Conservation (phyloP, 1,140 invertebrate species). For the Cydia amplana region DNA sequence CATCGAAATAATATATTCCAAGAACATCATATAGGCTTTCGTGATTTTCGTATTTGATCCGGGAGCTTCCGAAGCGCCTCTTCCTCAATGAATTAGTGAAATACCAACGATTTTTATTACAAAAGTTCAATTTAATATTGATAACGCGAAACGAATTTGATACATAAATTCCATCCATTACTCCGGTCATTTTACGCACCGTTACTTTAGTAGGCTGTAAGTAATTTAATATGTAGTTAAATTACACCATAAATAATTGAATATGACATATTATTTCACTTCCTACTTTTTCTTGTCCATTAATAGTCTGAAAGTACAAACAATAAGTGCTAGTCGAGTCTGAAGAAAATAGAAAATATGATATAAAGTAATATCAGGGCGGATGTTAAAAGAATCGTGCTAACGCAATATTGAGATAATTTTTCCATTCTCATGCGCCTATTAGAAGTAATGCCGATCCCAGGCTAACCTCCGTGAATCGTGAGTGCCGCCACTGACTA, state of each 20-base stretch:
- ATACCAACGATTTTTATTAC: not conserved
- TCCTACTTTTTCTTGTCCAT: not conserved
- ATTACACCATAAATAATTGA: too few relatives aligned
- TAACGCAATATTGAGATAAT: constrained; percentile 25
- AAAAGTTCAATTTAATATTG: not conserved
- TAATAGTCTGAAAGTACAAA: not conserved
- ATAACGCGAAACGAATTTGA: not conserved
- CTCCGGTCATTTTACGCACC: not conserved
- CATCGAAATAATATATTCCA: too few relatives aligned
- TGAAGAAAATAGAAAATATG: constrained; percentile 7
- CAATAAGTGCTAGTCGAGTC: not conserved
- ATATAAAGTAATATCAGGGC: constrained; percentile 1
- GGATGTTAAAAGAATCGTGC: not conserved
- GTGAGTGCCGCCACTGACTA: not conserved
- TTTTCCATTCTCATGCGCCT: constrained; percentile 14
- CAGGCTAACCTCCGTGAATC: constrained; percentile 6
- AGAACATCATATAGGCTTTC: not conserved
- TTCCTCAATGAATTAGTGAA: not conserved
- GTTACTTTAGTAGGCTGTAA: too few relatives aligned
- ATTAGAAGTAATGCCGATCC: constrained; percentile 22
- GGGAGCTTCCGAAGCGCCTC: not conserved
- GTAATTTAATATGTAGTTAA: too few relatives aligned
- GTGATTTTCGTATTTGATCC: not conserved
- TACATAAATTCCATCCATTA: not conserved
- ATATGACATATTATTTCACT: too few relatives aligned